phyloP scores from a whole-genome alignment of 2,113 vertebrate species.

The Dromaius novaehollandiae region DNA sequence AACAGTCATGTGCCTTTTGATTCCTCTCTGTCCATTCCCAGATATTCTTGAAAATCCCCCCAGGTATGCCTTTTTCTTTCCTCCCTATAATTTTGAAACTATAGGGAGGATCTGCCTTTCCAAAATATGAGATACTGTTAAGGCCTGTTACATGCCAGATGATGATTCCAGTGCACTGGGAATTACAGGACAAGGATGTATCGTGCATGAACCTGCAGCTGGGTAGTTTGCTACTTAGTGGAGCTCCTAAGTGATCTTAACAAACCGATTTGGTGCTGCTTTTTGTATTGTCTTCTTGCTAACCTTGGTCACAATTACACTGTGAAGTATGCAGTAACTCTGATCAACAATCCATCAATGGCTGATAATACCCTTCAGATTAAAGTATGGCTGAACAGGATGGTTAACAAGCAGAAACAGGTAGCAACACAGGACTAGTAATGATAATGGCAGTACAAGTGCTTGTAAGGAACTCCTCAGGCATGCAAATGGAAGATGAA shows the following conservation, averaged over 20 bases:
- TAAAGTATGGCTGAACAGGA: not conserved
- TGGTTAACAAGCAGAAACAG: not conserved
- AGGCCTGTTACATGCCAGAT: not conserved
- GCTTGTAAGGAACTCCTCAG: not conserved
- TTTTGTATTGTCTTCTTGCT: not conserved
- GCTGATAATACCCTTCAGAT: not conserved
- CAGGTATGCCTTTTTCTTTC: not conserved
- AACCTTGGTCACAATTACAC: not conserved
- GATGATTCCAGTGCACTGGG: not conserved
- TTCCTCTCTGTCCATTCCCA: not conserved
- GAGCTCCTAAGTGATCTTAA: not conserved
- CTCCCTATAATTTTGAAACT: not conserved
- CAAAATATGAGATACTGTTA: not conserved
- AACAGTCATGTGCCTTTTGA: not conserved
- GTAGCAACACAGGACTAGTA: not conserved
- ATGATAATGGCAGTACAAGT: not conserved
- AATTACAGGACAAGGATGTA: not conserved
- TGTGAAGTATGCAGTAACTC: not conserved
- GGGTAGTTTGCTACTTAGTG: not conserved
- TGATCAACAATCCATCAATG: rapidly evolving
- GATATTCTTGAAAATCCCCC: not conserved
- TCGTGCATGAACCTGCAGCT: not conserved
- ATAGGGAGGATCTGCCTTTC: not conserved
- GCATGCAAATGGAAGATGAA: not conserved
- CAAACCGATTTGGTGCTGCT: not conserved